Evolutionary conservation across 2,888 invertebrate genomes (phyloP), one percentile per base, ranked within the genome.

Genomic region (Calameuta filiformis): DNA sequence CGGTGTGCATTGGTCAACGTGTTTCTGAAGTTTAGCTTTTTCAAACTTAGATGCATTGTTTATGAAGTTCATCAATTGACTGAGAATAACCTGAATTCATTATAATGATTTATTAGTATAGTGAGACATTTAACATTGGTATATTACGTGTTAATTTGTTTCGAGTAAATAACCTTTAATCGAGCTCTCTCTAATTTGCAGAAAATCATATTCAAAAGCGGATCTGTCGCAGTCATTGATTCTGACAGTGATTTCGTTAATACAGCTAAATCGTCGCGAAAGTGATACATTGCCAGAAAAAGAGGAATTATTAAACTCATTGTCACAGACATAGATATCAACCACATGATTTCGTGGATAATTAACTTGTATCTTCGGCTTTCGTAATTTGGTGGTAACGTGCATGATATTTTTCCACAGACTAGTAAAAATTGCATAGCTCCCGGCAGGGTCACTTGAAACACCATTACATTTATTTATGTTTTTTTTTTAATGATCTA

Each of bases 181-280:
- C 83, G 83, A 15, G 68, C 77, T 40, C 79, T 75, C 77, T 84
- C 79, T 9, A 86, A 37, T 76, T 80, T 85, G 76, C 86, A 87
- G 34, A 87, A 71, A 34, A 89, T 81, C 23, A 88, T 81, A 80
- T 89, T 88, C 31, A 85, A 80, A 11, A 86, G 80, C 1, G 87
- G 83, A 80, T 87, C 87, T 12, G 77, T 74, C 1, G 86, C 40
- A 1, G 87, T 86, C 4, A 84, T 87, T 6, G 87, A 79, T 82
- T 88, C 88, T 1, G 88, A 87, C 31, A 88, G 35, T 3, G 86
- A 78, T 79, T 86, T 87, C 81, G 85, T 88, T 34, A 86, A 56
- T 1, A 75, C n/a, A 37, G 79, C 80, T 12, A 85, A 34, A 12
- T 87, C 83, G 12, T 79, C 23, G 31, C 83, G 80, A 76, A 83